Conservation (phyloP, 2,888 invertebrate genomes). For the Tetragonisca angustula region DNA sequence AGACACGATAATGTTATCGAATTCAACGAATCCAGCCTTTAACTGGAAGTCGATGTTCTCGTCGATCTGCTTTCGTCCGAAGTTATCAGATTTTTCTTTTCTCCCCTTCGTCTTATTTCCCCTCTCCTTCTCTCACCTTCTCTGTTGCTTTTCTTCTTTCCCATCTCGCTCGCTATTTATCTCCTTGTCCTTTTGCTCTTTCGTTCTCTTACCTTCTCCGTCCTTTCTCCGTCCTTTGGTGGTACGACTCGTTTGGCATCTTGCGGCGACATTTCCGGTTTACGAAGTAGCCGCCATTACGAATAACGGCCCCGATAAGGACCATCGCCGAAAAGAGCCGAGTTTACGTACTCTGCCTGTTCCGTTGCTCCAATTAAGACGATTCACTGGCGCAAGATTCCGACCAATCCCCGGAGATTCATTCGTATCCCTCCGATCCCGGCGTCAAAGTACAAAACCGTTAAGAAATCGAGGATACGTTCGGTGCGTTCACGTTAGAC, state of each 20-base stretch:
- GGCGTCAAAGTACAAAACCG: not conserved
- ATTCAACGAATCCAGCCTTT: constrained; percentile 53
- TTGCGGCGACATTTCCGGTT: constrained; percentile 71
- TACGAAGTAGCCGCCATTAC: constrained; percentile 72
- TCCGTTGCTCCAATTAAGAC: constrained; percentile 76
- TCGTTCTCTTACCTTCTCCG: constrained; percentile 12
- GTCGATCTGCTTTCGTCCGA: constrained; percentile 65
- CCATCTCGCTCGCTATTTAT: too few species aligned
- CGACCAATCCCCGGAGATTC: constrained; percentile 65
- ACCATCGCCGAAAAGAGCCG: constrained; percentile 67
- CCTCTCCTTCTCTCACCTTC: not conserved
- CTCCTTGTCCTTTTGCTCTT: not conserved
- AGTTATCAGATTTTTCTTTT: constrained; percentile 51
- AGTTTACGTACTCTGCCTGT: constrained; percentile 11
- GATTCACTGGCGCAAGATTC: constrained; percentile 67
- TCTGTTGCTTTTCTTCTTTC: not conserved
- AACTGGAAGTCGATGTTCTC: constrained; percentile 33
- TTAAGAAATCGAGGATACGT: too few species aligned
- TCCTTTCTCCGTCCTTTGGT: constrained; percentile 28
- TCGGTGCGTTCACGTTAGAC: not conserved
- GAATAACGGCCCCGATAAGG: constrained; percentile 78
- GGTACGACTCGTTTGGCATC: constrained; percentile 67
- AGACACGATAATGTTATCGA: constrained; percentile 53
- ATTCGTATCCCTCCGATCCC: constrained; percentile 37
- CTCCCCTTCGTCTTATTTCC: not conserved